Conservation (phyloP, 2,113 vertebrate species). For the Sclerurus mexicanus region DNA sequence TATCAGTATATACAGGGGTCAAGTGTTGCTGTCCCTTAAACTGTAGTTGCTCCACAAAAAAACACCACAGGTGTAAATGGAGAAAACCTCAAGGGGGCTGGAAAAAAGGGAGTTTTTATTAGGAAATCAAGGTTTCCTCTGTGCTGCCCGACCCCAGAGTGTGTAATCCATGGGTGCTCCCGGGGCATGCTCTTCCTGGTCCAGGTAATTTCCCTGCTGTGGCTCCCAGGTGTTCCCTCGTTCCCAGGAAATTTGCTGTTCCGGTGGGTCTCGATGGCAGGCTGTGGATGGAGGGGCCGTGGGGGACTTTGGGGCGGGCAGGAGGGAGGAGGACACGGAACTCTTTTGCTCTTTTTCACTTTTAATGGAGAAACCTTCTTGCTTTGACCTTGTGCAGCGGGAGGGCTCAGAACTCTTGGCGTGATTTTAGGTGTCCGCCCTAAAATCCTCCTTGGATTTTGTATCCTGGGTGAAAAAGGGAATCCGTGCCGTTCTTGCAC, state of each 20-base stretch:
- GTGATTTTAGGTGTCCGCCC: accelerated
- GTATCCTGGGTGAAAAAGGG: background rate
- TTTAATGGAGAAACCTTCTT: background rate
- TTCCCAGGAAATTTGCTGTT: background rate
- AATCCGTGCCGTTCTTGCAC: accelerated
- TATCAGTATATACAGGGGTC: background rate
- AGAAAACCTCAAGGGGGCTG: background rate
- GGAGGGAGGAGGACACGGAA: accelerated
- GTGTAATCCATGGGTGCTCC: background rate
- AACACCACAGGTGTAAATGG: background rate
- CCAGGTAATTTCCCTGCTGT: background rate
- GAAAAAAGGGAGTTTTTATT: background rate
- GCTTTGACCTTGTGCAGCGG: background rate
- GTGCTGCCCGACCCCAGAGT: accelerated
- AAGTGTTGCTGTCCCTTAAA: background rate
- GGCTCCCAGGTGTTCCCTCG: background rate
- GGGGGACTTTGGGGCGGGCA: background rate
- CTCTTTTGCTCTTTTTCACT: background rate
- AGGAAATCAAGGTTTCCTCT: background rate
- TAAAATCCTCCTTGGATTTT: background rate
- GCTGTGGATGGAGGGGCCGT: background rate
- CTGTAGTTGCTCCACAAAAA: background rate
- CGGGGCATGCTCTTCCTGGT: background rate
- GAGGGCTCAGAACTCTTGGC: background rate
- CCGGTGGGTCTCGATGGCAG: background rate